Evolutionary conservation across 2,113 vertebrate genomes (phyloP), one percentile per base, ranked within the genome.

Genomic region (Cariama cristata): DNA sequence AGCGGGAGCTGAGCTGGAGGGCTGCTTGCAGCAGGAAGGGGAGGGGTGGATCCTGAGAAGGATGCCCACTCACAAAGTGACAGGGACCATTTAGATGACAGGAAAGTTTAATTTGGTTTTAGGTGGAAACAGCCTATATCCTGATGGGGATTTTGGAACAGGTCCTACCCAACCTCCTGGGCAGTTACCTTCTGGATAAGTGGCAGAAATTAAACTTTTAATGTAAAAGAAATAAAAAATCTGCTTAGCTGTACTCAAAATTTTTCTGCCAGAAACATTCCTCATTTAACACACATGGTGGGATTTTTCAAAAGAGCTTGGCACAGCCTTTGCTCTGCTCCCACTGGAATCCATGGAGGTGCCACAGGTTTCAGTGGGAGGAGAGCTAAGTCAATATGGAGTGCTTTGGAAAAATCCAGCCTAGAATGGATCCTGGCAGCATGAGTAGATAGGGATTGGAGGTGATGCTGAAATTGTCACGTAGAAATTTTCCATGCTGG

Each of bases 401-500:
- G 27, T 91, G 93, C 77, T 88, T 90, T 88, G 87, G 92, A 95
- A 95, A 91, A 96, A 96, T 79, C 63, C 74, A 90, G 49, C 53
- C 81, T 50, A 64, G 67, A 96, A 79, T 79, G 93, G 84, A 88
- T 96, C 71, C 95, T 97, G 97, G 96, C 96, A 95, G 67, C 2
- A 0, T 73, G 42, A 86, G 71, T 19, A 94, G 93, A 96, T 95
- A 94, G 92, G 66, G 79, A 86, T 95, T 92, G 92, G 93, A 95
- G 92, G 93, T 93, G 85, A 94, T 96, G 90, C 81, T 97, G 92
- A 95, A 97, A 76, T 73, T 90, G 87, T 96, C 95, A 96, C 67
- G 47, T 83, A 96, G 87, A 94, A 88, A 79, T 93, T 96, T 97
- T 97, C 96, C 96, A 62, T 95, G 74, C 93, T 97, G 92, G 97